Base-by-base conservation (phyloP, 2,797 vertebrate genomes). In the Nannoperca obscura region DNA sequence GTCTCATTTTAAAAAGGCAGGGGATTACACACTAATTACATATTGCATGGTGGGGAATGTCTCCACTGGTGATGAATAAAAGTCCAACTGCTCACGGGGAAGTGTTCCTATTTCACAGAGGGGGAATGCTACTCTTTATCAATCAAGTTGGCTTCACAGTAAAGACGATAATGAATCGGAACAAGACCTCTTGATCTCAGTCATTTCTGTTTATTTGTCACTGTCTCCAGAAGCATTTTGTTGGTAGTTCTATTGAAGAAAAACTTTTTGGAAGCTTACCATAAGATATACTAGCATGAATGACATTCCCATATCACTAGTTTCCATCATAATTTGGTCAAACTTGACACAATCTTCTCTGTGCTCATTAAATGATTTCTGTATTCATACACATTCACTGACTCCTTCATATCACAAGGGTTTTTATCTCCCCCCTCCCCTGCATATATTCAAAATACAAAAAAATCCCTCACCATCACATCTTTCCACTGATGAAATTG, bases 1-100 rank as follows among this genome's bases (percentile, higher is more conserved):
- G 88, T 92, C 90, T 94, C 91, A 92, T 93, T 93, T 92, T 84
- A 83, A 92, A 92, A 94, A 94, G 93, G 89, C 92, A 91, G 91
- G 88, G 91, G 91, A 94, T 95, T 94, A 94, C 92, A 91, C 88
- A 93, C 91, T 95, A 92, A 95, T 95, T 95, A 86, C 90, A 94
- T 91, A 94, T 90, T 89, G 88, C 82, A 86, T 92, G 84, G 79
- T 78, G 91, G 89, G 87, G 84, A 92, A 93, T 55, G 64, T 92
- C 84, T 93, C 87, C 52, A n/a, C 81, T 63, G 88, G 87, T 89
- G 87, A 93, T 94, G 86, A 91, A 90, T 92, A 93, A 85, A 92
- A 91, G 92, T 92, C 84, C 83, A 74, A 82, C 82, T 82, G 85
- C 84, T 86, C 65, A 54, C 36, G 7, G 58, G 79, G 72, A 90